Evolutionary conservation across 2,113 vertebrate genomes (phyloP), one percentile per base, ranked within the genome.

Genomic region (Dasyprocta punctata): DNA sequence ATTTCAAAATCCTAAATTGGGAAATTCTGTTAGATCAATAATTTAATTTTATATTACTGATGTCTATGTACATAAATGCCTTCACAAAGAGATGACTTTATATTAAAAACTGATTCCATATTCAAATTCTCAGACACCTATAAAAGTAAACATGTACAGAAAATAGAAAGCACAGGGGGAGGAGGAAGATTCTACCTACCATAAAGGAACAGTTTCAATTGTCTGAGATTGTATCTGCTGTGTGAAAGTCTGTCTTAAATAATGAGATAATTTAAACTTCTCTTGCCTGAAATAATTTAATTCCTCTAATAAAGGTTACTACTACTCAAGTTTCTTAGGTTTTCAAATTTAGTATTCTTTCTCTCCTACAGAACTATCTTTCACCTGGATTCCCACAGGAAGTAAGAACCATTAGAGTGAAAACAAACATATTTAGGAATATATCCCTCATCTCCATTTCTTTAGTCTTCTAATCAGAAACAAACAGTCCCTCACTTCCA

Each of bases 1-100:
- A 94, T 92, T 89, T 95, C 44, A 93, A 95, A 89, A 78, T 71
- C 24, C 47, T 54, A n/a, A 52, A 4, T 63, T 88, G 36, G 41
- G 78, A 94, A 95, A 58, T 6, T 61, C 56, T 82, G 69, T 52
- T 58, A n/a, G 38, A 82, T 41, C 69, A 77, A 91, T 19, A 49
- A 81, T 30, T 71, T 82, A 77, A 52, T 86, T 77, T 52, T 28
- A 13, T 38, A 86, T 61, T 67, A 82, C 16, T 86, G 30, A 89
- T 30, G 4, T 41, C 69, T 44, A 63, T 16, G 17, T 33, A 65
- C 67, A 44, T 30, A 77, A 81, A 77, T 58, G 16, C 13, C 28
- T 94, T 89, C 49, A 88, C 28, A 90, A 67, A 33, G 38, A 69
- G 61, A 94, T 47, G 54, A 90, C 17, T 88, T 16, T 54, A 82